Conservation (phyloP, 1,140 invertebrate genomes). For the Saccostrea glomerata region DNA sequence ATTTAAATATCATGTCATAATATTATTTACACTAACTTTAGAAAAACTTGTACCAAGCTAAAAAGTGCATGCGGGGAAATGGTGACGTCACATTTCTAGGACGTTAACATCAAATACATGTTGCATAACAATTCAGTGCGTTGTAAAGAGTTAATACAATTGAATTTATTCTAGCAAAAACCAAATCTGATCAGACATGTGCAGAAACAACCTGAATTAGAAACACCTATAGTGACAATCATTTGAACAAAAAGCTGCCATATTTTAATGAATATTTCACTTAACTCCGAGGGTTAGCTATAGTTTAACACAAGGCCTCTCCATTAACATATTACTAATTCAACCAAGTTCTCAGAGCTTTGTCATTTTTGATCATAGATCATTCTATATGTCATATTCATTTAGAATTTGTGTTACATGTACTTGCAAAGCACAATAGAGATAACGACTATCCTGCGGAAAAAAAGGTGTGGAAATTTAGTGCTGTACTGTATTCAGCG, state of each 20-base stretch:
- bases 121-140: no score
- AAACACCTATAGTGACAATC: not conserved
- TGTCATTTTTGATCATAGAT: not conserved
- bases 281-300: not conserved
- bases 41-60: no score
- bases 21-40: no score
- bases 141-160: not conserved
- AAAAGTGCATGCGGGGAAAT: no score
- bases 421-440: not conserved
- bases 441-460: not conserved
- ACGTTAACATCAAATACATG: not conserved
- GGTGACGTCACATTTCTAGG: no score
- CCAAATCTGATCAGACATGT: slow-evolving; percentile 12
- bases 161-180: not conserved
- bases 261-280: not conserved
- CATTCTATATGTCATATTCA: not conserved
- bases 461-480: no score
- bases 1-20: no score
- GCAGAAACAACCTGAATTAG: not conserved
- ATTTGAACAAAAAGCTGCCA: no score
- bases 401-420: not conserved
- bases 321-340: not conserved
- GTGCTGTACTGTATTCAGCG: no score
- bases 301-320: not conserved
- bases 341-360: not conserved